Percentiles rank a stretch among this genome's conserved stretches.
Conservation (phyloP, 2,113 vertebrate species). For the Tenrec ecaudatus region DNA sequence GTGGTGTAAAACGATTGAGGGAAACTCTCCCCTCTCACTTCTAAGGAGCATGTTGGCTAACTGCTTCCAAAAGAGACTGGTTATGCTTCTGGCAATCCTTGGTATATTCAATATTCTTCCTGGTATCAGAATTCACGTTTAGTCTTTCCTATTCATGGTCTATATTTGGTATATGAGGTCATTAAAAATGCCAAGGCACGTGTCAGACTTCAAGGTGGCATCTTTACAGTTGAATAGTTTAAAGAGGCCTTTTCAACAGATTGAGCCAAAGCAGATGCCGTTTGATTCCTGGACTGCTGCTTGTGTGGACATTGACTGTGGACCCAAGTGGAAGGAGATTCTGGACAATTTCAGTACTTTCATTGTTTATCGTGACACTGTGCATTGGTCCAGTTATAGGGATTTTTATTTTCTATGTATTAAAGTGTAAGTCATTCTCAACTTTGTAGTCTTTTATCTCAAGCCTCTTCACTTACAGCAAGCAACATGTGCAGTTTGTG, state of each 20-base stretch:
- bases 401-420: neutral
- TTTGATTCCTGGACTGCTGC: neutral
- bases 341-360: neutral
- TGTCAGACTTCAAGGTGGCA: neutral
- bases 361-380: neutral
- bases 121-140: neutral
- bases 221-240: neutral
- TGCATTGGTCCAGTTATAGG: neutral
- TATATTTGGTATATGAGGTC: neutral
- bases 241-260: neutral
- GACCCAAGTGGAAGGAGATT: neutral
- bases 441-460: neutral
- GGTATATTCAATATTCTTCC: neutral
- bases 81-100: neutral
- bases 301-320: neutral
- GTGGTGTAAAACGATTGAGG: neutral
- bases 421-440: neutral
- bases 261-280: neutral
- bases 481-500: neutral
- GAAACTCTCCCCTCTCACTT: neutral
- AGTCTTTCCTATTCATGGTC: neutral
- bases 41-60: neutral
- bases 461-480: neutral
- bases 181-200: neutral
- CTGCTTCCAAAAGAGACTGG: neutral